A percentile compares a stretch with the other conserved stretches of the same genome.
Conservation (phyloP, 2,797 vertebrate species). For the Helarctos malayanus region DNA sequence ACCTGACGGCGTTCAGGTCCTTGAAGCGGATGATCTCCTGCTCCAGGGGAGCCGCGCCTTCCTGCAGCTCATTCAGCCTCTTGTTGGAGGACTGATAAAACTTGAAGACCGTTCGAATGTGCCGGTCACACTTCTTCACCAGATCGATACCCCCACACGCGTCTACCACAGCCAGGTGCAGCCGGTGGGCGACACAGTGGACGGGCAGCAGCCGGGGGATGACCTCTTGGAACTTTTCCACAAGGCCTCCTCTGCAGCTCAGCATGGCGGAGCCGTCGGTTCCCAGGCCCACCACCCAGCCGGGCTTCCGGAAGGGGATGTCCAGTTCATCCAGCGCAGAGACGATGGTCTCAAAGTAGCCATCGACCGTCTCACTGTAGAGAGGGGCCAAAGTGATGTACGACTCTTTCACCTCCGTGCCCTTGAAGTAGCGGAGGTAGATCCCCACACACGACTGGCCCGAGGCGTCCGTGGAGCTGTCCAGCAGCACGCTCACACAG, state of each 20-base stretch:
- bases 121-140: conserved; percentile 78
- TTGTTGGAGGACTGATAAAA: conserved; percentile 80
- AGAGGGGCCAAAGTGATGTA: conserved; percentile 76
- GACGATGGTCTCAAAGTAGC: conserved; percentile 77
- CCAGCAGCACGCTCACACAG: conserved; percentile 62
- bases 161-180: conserved; percentile 69
- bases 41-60: background rate
- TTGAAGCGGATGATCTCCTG: conserved; percentile 76
- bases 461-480: background rate
- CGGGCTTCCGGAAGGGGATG: conserved; percentile 78
- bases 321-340: conserved; percentile 81
- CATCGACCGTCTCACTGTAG: conserved; percentile 64
- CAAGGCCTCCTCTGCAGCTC: conserved; percentile 49
- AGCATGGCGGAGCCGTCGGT: conserved; percentile 59
- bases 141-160: conserved; percentile 69
- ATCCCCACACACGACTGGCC: conserved; percentile 70
- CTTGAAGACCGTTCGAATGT: conserved; percentile 78
- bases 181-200: conserved; percentile 73
- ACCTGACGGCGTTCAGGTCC: conserved; percentile 52
- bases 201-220: conserved; percentile 72
- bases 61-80: conserved; percentile 69
- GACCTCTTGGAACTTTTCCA: conserved; percentile 72
- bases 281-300: conserved; percentile 81
- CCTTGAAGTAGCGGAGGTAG: conserved; percentile 78
- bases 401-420: conserved; percentile 72